Base-by-base conservation (phyloP, 2,113 vertebrate species). In the Pimephales promelas region DNA sequence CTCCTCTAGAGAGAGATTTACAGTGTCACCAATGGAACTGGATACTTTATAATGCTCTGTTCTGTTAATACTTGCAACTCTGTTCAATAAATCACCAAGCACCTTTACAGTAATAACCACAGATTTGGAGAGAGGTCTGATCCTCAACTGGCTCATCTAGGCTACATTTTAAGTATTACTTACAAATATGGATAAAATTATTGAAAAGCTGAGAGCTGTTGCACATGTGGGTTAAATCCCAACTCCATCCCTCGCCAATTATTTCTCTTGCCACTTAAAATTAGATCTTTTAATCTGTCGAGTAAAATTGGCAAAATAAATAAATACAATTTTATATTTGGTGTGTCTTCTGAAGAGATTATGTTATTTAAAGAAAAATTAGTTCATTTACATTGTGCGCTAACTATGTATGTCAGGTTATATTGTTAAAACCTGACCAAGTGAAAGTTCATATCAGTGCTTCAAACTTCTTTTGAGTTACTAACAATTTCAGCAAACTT, bases 1-100 rank as follows among this genome's bases (percentile, higher is more conserved):
- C 22, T 52, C 47, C 72, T 74, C 47, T 74, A 10, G 45, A 70
- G 71, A 73, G 74, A 84, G 62, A 77, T 77, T 70, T 81, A 86
- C 64, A 81, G 68, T 5, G 62, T 84, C 78, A 43, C 78, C 22
- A n/a, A 61, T 24, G 71, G 52, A 83, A 40, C 43, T 59, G 28
- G 40, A 74, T 73, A 66, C 34, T 45, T 54, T 20, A 57, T 8
- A 79, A 62, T 22, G 34, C 57, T 28, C 49, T 83, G 11, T 68
- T 28, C 36, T 71, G 28, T 52, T n/a, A 9, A 81, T 84, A 81
- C 72, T 49, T 81, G 62, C 80, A 61, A 81, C 83, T 43, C 49
- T 22, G 22, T 57, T 76, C 52, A 43, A 43, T 77, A 56, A 66
- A 56, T 70, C 68, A 18, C 3, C 16, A 81, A 49, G 11, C 36